Evolutionary conservation across 1,140 invertebrate genomes (phyloP), one percentile per base, ranked within the genome.

Genomic region (Diprion similis): DNA sequence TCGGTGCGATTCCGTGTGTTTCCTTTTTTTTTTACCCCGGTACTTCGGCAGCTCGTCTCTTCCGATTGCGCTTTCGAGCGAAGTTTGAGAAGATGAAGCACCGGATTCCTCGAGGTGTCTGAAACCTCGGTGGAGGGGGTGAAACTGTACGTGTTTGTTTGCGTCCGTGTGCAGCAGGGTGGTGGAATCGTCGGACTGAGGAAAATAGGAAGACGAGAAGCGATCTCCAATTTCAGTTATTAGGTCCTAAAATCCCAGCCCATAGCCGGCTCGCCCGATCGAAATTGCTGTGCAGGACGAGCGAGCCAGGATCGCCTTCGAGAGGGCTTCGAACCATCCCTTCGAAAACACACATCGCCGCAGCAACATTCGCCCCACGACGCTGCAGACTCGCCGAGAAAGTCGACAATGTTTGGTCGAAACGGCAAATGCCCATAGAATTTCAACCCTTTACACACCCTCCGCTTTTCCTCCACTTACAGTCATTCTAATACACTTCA

Each of bases 301-400:
- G 24, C 24, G 24, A 37, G 1, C 2, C 24, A n/a, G 24, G 24
- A 37, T 37, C 24, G 51, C 51, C 11, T 59, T 59, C 11, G 51
- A 15, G 11, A 59, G 51, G 9, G 11, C 51, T 13, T 17, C 51
- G 11, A 59, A 59, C 9, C 51, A 59, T 15, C 51, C 78, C 78
- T 76, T 76, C 77, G 78, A 79, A 75, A 75, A 78, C 73, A 64
- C 68, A 71, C 76, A 77, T 79, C 78, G 78, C 79, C 79, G 73
- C 73, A 70, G 77, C 78, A 77, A 77, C 77, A 78, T 79, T 75
- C 78, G 78, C 64, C 77, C 76, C 74, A 70, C 73, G 75, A 59
- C 70, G 75, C 64, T 65, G 67, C 72, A 72, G 74, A 77, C 78
- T 77, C 75, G 74, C 77, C 48, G 73, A 72, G 77, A 73, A 79